A percentile compares a stretch with the other conserved stretches of the same genome.
Evolutionary conservation across 2,797 vertebrate species (phyloP).

Genomic region (Cephalopachus bancanus): DNA sequence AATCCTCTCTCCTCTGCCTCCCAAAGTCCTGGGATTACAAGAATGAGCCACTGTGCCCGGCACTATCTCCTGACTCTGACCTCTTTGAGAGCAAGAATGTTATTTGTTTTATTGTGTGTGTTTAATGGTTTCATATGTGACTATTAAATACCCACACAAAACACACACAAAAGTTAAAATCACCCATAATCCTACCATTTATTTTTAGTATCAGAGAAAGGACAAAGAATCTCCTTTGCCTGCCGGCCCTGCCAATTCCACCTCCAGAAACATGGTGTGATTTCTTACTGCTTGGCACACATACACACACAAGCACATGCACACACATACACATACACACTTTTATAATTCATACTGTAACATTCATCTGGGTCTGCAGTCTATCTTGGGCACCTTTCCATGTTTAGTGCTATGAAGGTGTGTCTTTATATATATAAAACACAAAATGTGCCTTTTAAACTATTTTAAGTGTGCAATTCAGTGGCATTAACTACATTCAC

Average conservation of each 20-base stretch:
- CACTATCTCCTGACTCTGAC: neutral
- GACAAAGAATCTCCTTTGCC: neutral
- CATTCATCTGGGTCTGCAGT: neutral
- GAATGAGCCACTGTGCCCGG: too few relatives aligned
- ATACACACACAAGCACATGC: too few relatives aligned
- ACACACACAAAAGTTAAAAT: constrained; percentile 3
- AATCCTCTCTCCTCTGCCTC: too few relatives aligned
- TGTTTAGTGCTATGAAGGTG: neutral
- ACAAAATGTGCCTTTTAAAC: neutral
- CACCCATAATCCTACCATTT: neutral
- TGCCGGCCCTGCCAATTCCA: neutral
- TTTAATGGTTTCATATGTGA: constrained; percentile 33
- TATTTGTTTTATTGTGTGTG: neutral
- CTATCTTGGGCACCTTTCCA: neutral
- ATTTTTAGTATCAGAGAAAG: neutral
- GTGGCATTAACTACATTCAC: too few relatives aligned
- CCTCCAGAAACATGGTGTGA: neutral
- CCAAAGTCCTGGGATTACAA: too few relatives aligned
- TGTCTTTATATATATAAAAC: neutral
- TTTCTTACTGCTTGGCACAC: neutral
- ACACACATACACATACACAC: neutral
- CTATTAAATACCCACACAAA: neutral
- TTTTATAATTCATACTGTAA: neutral
- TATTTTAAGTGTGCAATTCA: neutral
- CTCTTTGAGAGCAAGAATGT: neutral